Conservation (phyloP, 2,888 invertebrate genomes). For the Seladonia tumulorum region DNA sequence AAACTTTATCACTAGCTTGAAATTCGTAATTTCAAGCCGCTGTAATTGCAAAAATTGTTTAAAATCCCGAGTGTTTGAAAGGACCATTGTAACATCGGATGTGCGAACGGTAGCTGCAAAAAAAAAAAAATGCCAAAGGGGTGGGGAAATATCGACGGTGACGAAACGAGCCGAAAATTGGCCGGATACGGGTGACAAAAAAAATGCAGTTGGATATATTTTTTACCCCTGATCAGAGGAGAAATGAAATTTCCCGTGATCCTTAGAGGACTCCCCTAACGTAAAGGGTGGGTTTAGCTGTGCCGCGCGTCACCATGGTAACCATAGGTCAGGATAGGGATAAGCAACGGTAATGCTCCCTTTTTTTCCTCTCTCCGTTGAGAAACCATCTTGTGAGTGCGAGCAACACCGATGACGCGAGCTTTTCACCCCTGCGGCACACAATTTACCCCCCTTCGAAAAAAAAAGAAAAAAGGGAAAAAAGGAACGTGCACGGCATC, state of each 20-base stretch:
- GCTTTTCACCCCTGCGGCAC: constrained; percentile 53
- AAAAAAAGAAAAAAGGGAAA: background rate
- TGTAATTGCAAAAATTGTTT: no score
- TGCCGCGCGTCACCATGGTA: constrained; percentile 75
- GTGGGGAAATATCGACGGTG: constrained; percentile 30
- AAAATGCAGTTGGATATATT: constrained; percentile 51
- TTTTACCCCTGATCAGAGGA: constrained; percentile 61
- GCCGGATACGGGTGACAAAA: constrained; percentile 28
- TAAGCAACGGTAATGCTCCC: constrained; percentile 74
- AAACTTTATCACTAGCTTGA: background rate
- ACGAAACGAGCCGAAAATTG: constrained; percentile 29
- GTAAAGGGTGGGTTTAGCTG: constrained; percentile 73
- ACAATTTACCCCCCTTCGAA: constrained; percentile 28
- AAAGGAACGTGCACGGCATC: background rate
- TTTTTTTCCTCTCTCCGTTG: constrained; percentile 60
- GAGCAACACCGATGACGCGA: constrained; percentile 60
- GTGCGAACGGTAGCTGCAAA: background rate
- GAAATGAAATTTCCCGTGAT: constrained; percentile 67
- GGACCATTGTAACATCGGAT: background rate
- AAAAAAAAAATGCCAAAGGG: background rate
- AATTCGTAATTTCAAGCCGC: background rate
- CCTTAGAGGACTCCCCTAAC: constrained; percentile 66
- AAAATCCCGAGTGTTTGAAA: background rate
- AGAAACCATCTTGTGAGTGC: constrained; percentile 77
- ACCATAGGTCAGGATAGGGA: constrained; percentile 76